Evolutionary conservation across 2,113 vertebrate species (phyloP).

Genomic region (Beaufortia kweichowensis): DNA sequence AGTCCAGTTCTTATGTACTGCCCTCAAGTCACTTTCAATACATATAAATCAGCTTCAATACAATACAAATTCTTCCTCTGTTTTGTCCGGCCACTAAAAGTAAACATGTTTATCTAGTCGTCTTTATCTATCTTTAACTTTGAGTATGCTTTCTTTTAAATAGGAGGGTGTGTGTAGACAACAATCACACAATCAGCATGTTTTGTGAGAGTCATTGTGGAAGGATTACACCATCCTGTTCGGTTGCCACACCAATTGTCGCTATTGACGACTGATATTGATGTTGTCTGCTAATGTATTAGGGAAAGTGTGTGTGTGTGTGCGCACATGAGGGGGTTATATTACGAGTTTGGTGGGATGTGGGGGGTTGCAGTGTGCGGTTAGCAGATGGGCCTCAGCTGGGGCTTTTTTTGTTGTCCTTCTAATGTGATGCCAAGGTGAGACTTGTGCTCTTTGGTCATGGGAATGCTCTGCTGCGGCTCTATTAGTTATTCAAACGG

Average conservation of each 20-base stretch:
- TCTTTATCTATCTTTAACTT: slow-evolving; percentile 1
- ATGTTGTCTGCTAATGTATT: slow-evolving; percentile 45
- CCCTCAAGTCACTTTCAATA: too few relatives aligned
- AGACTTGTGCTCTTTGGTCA: slow-evolving; percentile 42
- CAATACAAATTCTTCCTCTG: neutral
- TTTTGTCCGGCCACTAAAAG: neutral
- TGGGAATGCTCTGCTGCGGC: slow-evolving; percentile 18
- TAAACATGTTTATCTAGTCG: slow-evolving; percentile 21
- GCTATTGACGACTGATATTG: slow-evolving; percentile 45
- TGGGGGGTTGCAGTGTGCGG: slow-evolving; percentile 30
- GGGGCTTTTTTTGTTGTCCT: slow-evolving; percentile 46
- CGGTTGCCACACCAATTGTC: slow-evolving; percentile 33
- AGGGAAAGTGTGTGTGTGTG: slow-evolving; percentile 6
- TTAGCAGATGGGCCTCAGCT: slow-evolving; percentile 57
- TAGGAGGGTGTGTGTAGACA: neutral
- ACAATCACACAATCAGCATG: slow-evolving; percentile 9
- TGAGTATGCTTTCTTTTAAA: slow-evolving; percentile 3
- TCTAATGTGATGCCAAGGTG: slow-evolving; percentile 55
- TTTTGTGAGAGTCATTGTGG: slow-evolving; percentile 12
- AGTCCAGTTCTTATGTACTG: neutral
- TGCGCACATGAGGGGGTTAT: slow-evolving; percentile 16
- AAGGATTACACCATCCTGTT: slow-evolving; percentile 34
- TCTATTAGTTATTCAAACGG: slow-evolving; percentile 31
- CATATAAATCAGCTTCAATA: too few relatives aligned
- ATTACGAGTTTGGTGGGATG: slow-evolving; percentile 26